Conservation (phyloP, 2,113 vertebrate species). For the Crotophaga sulcirostris region DNA sequence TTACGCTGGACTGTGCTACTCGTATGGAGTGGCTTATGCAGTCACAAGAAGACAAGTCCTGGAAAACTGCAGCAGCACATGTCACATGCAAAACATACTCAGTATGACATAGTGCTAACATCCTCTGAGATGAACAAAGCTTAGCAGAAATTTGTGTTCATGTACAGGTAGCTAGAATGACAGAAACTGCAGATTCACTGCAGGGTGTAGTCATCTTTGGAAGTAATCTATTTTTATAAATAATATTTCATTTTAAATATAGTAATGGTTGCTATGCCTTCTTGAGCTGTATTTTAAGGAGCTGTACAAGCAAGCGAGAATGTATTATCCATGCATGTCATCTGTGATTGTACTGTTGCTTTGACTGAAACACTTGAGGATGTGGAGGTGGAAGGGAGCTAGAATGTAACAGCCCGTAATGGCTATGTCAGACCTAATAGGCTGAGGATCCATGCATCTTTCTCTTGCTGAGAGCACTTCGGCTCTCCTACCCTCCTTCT, state of each 20-base stretch:
- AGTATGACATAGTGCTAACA: background rate
- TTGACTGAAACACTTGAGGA: conserved; percentile 38
- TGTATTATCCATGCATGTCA: conserved; percentile 20
- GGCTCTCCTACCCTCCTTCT: background rate
- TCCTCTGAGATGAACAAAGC: background rate
- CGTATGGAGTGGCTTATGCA: background rate
- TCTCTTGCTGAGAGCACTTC: background rate
- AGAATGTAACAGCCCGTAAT: conserved; percentile 6
- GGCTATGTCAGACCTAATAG: background rate
- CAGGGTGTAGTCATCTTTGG: background rate
- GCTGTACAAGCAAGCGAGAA: conserved; percentile 27
- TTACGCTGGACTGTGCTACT: background rate
- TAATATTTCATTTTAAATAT: conserved; percentile 57
- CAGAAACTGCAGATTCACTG: background rate
- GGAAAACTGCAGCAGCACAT: background rate
- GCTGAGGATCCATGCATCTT: background rate
- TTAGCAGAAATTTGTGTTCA: conserved; percentile 17
- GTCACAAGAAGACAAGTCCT: background rate
- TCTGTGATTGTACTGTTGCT: conserved; percentile 37
- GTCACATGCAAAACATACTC: background rate
- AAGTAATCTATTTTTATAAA: conserved; percentile 24
- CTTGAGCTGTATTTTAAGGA: conserved; percentile 41
- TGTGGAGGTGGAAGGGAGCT: conserved; percentile 30
- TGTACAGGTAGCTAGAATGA: conserved; percentile 5
- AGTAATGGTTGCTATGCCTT: conserved; percentile 53